Evolutionary conservation across 2,113 vertebrate species (phyloP), one percentile per base, ranked within the genome.

Genomic region (Mirounga angustirostris): DNA sequence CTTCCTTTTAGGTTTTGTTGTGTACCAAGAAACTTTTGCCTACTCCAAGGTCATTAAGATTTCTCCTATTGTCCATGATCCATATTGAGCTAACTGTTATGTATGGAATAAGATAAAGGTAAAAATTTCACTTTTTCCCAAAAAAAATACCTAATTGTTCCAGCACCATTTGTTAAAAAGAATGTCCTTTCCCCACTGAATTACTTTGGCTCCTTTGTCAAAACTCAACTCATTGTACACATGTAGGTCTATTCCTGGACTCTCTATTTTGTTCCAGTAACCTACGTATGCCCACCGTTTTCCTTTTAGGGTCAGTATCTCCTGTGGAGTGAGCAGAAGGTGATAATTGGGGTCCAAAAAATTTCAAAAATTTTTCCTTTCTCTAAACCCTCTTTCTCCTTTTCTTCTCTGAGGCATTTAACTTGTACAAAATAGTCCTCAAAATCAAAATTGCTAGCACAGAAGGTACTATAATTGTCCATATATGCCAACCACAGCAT

Each of bases 31-130:
- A 88, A 91, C 5, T 78, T 78, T 85, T 93, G 67, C 74, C 43
- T 84, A 73, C 24, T 28, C 15, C 82, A 92, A 92, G 30, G 26
- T 78, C 43, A 56, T 79, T 7, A 91, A 89, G 56, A 67, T 30
- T 63, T 91, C 43, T 80, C 61, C 56, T 88, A 43, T 28, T 93
- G 63, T 36, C 30, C 61, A 74, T n/a, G 16, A 67, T 56, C 15
- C 54, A 87, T 73, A 86, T 96, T 93, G 40, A 91, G 24, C 61
- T 90, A 79, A 89, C 26, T 92, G n/a, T 67, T 69, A 79, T 19
- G 89, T 1, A 76, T 40, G 26, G 26, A 83, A 83, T 12, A 9
- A 95, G 24, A 92, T 82, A 87, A 94, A 61, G 56, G 11, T 69
- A 59, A 86, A 96, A 36, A 56, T 46, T 67, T 74, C 46, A 94